These are phyloP conservation scores for Leucoraja ocellata DNA, from an alignment of 2,797 vertebrate genomes.

Conservation along the genomic window DNA sequence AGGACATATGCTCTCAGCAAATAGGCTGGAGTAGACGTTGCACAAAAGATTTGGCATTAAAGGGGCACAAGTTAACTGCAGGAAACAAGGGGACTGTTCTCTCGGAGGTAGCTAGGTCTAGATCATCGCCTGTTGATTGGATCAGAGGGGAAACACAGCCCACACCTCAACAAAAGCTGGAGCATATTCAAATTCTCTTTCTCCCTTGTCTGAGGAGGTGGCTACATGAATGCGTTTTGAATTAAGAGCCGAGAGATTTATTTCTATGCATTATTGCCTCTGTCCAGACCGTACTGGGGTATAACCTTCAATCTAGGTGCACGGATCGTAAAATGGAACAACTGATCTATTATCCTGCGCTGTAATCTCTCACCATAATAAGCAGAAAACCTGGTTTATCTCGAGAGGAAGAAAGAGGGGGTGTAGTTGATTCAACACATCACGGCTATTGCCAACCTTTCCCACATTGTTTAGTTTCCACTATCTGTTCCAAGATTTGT, in stretches of 20 bases:
- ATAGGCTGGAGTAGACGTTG: neutral
- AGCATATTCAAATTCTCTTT: neutral
- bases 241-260: neutral
- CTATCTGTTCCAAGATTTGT: constrained; percentile 57
- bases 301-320: neutral
- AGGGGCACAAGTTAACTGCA: neutral
- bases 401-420: constrained; percentile 28
- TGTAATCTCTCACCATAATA: neutral
- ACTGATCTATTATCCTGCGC: neutral
- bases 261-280: neutral
- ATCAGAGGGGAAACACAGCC: neutral
- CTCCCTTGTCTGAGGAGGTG: neutral
- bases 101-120: neutral
- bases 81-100: neutral
- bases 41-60: constrained; percentile 3
- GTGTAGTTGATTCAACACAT: constrained; percentile 31
- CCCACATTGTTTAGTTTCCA: constrained; percentile 52
- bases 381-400: constrained; percentile 33
- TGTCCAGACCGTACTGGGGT: neutral
- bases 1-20: constrained; percentile 11
- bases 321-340: constrained; percentile 14
- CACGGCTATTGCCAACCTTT: constrained; percentile 40
- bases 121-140: neutral
- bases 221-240: neutral
- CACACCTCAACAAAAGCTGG: neutral